Percentiles rank a stretch among this genome's conserved stretches.
Conservation (phyloP, 1,140 invertebrate genomes). For the Melanaphis sacchari region DNA sequence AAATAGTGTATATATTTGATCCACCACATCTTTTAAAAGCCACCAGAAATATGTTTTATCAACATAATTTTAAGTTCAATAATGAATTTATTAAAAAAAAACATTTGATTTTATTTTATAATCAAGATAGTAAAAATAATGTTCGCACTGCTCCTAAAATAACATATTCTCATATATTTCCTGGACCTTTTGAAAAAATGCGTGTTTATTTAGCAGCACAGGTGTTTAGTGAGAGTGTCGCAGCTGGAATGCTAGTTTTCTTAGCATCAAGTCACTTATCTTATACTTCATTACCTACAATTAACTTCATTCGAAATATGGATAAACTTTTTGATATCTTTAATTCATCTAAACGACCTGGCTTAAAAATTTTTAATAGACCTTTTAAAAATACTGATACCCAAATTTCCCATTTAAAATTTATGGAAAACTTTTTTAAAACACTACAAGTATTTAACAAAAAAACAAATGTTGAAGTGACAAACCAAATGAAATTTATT, state of each 20-base stretch:
- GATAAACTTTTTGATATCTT: constrained; percentile 31
- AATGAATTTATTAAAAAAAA: too few species aligned
- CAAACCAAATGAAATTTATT: neutral
- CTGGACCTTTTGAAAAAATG: constrained; percentile 2
- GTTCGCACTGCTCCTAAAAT: neutral
- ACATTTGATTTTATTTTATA: neutral
- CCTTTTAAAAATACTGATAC: neutral
- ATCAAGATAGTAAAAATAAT: neutral
- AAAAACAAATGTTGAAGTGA: neutral
- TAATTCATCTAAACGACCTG: neutral
- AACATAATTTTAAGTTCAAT: too few species aligned
- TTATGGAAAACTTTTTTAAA: neutral
- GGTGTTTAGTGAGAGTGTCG: neutral
- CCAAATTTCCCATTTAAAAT: neutral
- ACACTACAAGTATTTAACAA: neutral
- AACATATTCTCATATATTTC: neutral
- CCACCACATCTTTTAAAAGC: neutral
- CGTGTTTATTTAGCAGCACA: neutral
- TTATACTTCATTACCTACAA: neutral
- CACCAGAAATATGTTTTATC: neutral
- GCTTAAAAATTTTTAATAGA: neutral
- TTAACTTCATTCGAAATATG: constrained; percentile 14
- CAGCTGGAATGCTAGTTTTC: neutral
- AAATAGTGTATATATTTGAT: neutral
- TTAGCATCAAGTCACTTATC: neutral